Evolutionary conservation across 2,113 vertebrate species (phyloP).

Genomic region (Melanerpes aurifrons): DNA sequence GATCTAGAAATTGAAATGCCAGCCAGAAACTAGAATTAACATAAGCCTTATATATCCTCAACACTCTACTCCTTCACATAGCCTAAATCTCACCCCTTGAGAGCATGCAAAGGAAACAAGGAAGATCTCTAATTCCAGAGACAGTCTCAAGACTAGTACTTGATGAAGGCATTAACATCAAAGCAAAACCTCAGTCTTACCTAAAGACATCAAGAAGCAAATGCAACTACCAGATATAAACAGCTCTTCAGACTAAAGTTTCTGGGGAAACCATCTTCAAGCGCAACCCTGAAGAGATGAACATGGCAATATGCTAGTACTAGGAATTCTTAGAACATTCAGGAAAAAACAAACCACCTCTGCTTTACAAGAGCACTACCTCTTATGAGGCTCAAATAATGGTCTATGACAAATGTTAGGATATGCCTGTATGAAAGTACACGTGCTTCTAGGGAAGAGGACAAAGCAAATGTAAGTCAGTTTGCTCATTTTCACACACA

Average conservation of each 20-base stretch:
- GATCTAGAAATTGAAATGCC: constrained; percentile 22
- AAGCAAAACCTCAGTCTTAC: background rate
- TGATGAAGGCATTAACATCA: background rate
- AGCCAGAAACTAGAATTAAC: constrained; percentile 25
- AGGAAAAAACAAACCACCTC: background rate
- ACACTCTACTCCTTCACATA: background rate
- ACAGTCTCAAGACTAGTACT: background rate
- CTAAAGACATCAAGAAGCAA: background rate
- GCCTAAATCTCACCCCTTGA: background rate
- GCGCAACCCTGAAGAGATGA: background rate
- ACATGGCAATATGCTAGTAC: background rate
- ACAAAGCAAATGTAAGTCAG: background rate
- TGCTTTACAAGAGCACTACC: background rate
- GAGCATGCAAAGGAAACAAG: background rate
- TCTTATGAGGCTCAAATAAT: background rate
- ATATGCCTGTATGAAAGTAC: background rate
- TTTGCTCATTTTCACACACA: background rate
- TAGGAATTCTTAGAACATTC: background rate
- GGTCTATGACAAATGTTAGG: background rate
- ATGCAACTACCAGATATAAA: background rate
- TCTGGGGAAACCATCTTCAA: background rate
- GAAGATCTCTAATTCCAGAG: background rate
- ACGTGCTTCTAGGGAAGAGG: background rate
- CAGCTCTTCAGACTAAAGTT: background rate
- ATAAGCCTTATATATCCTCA: background rate